Evolutionary conservation across 2,113 vertebrate genomes (phyloP).

Genomic region (Brachionichthys hirsutus): DNA sequence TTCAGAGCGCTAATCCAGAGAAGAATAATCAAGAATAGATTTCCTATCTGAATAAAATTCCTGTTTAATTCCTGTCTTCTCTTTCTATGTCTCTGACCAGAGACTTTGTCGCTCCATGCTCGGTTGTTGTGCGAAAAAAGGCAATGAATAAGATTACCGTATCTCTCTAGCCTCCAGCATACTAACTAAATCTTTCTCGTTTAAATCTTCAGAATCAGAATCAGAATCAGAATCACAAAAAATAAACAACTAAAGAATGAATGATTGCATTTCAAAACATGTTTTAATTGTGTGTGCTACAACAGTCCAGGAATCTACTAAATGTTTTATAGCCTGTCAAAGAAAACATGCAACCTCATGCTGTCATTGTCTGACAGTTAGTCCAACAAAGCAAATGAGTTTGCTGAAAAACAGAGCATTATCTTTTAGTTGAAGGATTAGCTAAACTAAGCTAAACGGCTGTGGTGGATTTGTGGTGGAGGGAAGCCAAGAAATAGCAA

Average conservation of each 20-base stretch:
- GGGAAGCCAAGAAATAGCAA: neutral
- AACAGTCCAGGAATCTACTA: no score
- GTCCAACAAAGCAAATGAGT: no score
- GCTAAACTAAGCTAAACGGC: no score
- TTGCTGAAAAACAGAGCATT: neutral
- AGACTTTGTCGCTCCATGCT: conserved; percentile 28
- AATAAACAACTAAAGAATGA: no score
- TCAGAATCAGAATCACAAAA: no score
- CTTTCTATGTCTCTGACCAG: conserved; percentile 24
- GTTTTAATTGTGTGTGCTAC: no score
- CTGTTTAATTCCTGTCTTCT: conserved; percentile 35
- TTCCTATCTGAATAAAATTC: conserved; percentile 24
- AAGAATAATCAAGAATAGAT: conserved; percentile 36
- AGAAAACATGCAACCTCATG: neutral
- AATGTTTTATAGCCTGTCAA: no score
- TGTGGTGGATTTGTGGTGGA: conserved; percentile 1
- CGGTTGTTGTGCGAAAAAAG: conserved; percentile 22
- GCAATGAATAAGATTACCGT: conserved; percentile 22
- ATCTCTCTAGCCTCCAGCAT: conserved; percentile 22
- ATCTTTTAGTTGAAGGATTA: neutral
- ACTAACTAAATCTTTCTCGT: conserved; percentile 9
- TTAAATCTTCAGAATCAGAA: neutral
- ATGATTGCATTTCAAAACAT: no score
- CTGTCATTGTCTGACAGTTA: neutral
- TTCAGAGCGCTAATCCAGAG: conserved; percentile 15